A percentile compares a stretch with the other conserved stretches of the same genome.
Conservation (phyloP, 2,888 invertebrate genomes). For the Escarpia spicata region DNA sequence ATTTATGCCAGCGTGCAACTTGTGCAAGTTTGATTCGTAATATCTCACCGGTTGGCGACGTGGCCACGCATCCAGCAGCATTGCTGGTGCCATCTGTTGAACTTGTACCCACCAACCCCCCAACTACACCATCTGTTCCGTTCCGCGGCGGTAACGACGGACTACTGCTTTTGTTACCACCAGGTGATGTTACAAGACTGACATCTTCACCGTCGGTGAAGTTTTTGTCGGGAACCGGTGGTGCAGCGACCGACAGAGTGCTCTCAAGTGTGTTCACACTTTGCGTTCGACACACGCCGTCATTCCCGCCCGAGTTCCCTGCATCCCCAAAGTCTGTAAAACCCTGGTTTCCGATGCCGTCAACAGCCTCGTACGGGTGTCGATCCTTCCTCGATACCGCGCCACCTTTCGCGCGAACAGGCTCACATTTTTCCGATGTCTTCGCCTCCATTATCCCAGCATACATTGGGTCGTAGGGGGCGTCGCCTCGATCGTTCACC, state of each 20-base stretch:
- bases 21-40: not conserved
- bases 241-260: not conserved
- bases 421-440: not conserved
- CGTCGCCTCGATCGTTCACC: not conserved
- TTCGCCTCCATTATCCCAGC: not conserved
- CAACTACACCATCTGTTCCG: not conserved
- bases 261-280: constrained; percentile 1
- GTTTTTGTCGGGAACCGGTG: not conserved
- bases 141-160: not conserved
- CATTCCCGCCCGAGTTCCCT: not conserved
- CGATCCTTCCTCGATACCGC: not conserved
- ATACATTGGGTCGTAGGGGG: not conserved
- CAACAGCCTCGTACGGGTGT: not conserved
- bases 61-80: not conserved
- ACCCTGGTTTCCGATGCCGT: not conserved
- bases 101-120: not conserved
- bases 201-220: not conserved
- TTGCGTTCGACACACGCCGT: not conserved
- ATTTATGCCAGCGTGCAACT: not conserved
- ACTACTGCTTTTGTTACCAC: not conserved
- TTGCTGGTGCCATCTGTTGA: not conserved
- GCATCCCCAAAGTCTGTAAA: not conserved
- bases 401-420: not conserved
- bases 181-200: not conserved
- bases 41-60: not conserved